phyloP scores from a whole-genome alignment of 2,888 invertebrate genomes.

The Eupithecia tripunctaria region DNA sequence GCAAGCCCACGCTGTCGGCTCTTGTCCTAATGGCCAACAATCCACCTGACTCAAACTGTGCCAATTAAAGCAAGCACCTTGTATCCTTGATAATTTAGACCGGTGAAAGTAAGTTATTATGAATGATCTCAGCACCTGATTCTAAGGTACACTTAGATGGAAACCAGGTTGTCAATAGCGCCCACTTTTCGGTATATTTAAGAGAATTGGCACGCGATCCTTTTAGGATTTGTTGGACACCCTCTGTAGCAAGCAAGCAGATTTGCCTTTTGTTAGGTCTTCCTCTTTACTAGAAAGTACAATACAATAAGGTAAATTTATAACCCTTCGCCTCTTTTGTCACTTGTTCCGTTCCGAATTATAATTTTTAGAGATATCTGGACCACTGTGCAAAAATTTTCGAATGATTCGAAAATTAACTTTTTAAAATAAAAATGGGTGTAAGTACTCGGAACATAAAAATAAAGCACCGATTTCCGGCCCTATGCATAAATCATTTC shows the following conservation, averaged over 20 bases:
- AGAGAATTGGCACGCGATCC: constrained; percentile 1
- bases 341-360: background rate
- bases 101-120: constrained; percentile 44
- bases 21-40: constrained; percentile 27
- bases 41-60: constrained; percentile 29
- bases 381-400: background rate
- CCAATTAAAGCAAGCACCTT: constrained; percentile 34
- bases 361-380: background rate
- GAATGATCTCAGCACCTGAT: constrained; percentile 43
- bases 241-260: background rate
- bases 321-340: background rate
- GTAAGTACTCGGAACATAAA: background rate
- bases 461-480: constrained; percentile 7
- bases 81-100: constrained; percentile 44
- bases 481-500: background rate
- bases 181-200: background rate
- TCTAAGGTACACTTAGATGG: constrained; percentile 8
- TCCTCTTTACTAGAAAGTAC: background rate
- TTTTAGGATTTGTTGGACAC: too few species aligned
- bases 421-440: background rate
- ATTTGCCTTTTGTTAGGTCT: background rate
- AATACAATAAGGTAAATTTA: background rate
- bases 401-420: background rate
- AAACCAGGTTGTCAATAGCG: constrained; percentile 23
- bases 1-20: constrained; percentile 13